Percentiles rank a stretch among this genome's conserved stretches.
These are phyloP conservation scores for Babyrousa celebensis DNA, from an alignment of 2,797 vertebrate species.

Conservation along the genomic window DNA sequence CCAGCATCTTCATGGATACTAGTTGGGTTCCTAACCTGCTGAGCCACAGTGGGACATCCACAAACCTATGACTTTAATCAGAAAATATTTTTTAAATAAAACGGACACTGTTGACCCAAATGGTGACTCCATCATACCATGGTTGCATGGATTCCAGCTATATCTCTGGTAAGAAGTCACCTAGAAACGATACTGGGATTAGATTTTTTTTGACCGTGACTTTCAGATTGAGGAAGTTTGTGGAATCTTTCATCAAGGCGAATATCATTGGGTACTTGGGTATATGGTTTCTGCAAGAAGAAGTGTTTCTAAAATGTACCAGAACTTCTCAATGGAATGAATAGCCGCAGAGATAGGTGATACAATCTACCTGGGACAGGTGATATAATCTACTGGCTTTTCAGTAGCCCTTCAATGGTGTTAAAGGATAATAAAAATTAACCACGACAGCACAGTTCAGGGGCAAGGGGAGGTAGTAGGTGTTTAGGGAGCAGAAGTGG, in stretches of 20 bases:
- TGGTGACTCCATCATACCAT: not conserved
- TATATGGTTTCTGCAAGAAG: not conserved
- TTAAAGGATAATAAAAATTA: not conserved
- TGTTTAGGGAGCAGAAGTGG: not conserved
- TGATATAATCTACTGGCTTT: not conserved
- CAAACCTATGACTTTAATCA: constrained; percentile 14
- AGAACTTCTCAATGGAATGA: not conserved
- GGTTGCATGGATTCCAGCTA: not conserved
- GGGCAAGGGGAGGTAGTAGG: not conserved
- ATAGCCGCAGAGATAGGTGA: not conserved
- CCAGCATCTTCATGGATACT: no score
- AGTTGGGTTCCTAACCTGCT: no score
- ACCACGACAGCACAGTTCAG: fast-evolving
- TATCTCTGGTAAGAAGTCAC: not conserved
- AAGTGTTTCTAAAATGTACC: not conserved
- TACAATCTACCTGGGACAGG: not conserved
- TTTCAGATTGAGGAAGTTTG: not conserved
- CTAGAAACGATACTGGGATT: not conserved
- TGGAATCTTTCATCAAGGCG: not conserved
- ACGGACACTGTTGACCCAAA: not conserved
- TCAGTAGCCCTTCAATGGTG: not conserved
- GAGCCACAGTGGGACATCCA: no score
- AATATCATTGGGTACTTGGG: not conserved
- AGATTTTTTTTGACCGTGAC: not conserved
- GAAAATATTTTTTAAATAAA: constrained; percentile 4